These are phyloP conservation scores for Anhinga anhinga DNA, from an alignment of 2,113 vertebrate species.

Conservation along the genomic window DNA sequence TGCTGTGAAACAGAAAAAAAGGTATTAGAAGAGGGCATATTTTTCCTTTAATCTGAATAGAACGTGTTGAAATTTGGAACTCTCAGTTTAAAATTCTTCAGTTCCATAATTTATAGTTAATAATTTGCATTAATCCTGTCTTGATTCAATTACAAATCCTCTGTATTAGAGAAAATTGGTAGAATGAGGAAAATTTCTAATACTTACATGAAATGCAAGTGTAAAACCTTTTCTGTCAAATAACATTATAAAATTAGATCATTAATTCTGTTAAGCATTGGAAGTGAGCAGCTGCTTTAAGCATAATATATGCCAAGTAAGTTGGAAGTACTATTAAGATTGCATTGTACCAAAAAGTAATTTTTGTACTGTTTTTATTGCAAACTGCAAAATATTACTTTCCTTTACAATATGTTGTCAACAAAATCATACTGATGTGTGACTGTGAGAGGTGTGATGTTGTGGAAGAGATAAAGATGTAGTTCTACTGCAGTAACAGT, in stretches of 20 bases:
- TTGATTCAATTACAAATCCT: neutral
- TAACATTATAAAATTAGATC: slow-evolving; percentile 47
- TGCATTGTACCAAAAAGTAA: slow-evolving; percentile 15
- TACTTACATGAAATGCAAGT: neutral
- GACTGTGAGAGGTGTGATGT: neutral
- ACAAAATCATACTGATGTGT: neutral
- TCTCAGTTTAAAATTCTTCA: neutral
- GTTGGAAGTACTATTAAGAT: slow-evolving; percentile 6
- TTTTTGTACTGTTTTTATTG: neutral
- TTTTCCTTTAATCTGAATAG: neutral
- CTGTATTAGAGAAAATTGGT: neutral
- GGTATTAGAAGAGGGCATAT: neutral
- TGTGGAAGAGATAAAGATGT: neutral
- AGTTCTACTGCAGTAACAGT: neutral
- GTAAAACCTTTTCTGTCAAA: slow-evolving; percentile 49
- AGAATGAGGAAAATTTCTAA: neutral
- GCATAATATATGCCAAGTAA: slow-evolving; percentile 20
- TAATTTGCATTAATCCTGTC: neutral
- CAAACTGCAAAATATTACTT: neutral
- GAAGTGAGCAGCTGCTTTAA: slow-evolving; percentile 38
- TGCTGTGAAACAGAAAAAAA: neutral
- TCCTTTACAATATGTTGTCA: neutral
- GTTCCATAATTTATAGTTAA: neutral
- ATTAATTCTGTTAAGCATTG: slow-evolving; percentile 55
- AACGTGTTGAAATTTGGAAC: neutral